Evolutionary conservation across 2,888 invertebrate genomes (phyloP), one percentile per base, ranked within the genome.

Genomic region (Unio pictorum): DNA sequence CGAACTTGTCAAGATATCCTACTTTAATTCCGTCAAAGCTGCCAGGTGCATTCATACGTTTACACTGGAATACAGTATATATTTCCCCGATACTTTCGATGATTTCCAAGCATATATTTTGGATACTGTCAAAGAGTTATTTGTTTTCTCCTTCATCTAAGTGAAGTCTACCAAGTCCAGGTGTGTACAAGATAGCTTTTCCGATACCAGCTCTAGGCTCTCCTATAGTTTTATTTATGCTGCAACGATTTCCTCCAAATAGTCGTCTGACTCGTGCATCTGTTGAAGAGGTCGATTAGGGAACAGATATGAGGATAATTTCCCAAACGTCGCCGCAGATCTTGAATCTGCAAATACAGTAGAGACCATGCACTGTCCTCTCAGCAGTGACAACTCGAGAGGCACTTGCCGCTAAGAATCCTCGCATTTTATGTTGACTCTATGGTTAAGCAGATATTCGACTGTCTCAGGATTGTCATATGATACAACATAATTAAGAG

Each of bases 1-100:
- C 74, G 28, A 69, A 72, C n/a, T 74, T 71, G 18, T 72, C 71
- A 15, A 71, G 71, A 67, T 67, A 71, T 6, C 67, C 69, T 4
- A 64, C 62, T 62, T 72, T 74, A 0, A 69, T 69, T 7, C 57
- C 66, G 62, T 71, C 74, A 4, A 55, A 54, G 18, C 69, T 69
- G 23, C 71, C 71, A 0, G 71, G 71, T 18, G 74, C 71, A 26
- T 60, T n/a, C 18, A 69, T 30, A 11, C 72, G n/a, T 30, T 30
- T 69, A 34, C 64, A 61, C 23, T 55, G 17, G 23, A 74, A 74
- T n/a, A 62, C 1, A 18, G 65, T 64, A 26, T 71, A 69, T 2
- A 71, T 18, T 66, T 72, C 67, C 18, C 67, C 67, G 8, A 74
- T 64, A 5, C 69, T 58, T n/a, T 65, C 23, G 8, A 61, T 59